Evolutionary conservation across 2,888 invertebrate genomes (phyloP).

Genomic region (Carabus problematicus): DNA sequence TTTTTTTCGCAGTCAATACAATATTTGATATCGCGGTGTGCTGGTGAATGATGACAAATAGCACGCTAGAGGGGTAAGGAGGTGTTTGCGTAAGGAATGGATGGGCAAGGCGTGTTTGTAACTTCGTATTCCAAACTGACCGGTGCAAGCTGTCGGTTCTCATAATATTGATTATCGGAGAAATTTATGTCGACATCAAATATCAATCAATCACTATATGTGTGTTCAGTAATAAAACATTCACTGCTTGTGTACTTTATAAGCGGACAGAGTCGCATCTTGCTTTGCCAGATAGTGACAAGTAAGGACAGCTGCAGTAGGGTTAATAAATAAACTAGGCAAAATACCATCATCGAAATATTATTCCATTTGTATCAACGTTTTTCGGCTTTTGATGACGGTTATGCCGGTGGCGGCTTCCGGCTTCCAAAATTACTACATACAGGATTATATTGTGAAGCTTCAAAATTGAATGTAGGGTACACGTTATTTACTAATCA

Average conservation of each 20-base stretch:
- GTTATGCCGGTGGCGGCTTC: not conserved
- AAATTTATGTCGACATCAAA: constrained; percentile 37
- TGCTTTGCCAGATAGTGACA: no score
- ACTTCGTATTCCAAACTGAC: constrained; percentile 12
- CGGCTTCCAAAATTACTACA: not conserved
- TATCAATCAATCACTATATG: constrained; percentile 38
- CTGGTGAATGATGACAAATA: no score
- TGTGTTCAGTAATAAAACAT: constrained; percentile 22
- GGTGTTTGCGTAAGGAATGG: no score
- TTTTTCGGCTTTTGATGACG: not conserved
- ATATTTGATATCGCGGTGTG: no score
- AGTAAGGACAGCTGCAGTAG: no score
- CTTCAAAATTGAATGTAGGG: no score
- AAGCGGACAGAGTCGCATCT: not conserved
- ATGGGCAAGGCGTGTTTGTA: constrained; percentile 4
- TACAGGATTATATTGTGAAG: no score
- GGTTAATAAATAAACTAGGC: no score
- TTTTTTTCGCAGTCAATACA: no score
- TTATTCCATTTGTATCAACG: constrained; percentile 2
- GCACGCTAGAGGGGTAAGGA: no score
- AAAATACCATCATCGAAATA: not conserved
- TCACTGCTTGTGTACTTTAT: not conserved
- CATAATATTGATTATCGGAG: constrained; percentile 35
- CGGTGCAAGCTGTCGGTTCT: constrained; percentile 27
- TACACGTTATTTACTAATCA: no score